phyloP scores from a whole-genome alignment of 2,888 invertebrate species.

The Horisme vitalbata region DNA sequence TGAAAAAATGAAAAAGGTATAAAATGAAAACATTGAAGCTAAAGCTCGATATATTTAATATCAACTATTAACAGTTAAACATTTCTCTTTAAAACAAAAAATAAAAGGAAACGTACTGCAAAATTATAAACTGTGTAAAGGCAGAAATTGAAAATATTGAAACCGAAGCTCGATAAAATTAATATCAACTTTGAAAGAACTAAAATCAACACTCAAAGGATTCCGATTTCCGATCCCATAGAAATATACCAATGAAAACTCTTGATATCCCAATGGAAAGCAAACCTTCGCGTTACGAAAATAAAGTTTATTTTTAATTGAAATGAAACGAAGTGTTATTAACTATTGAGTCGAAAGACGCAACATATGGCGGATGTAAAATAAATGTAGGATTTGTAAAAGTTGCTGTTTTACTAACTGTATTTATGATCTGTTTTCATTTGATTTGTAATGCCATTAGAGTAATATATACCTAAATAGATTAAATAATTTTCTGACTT shows the following conservation, averaged over 20 bases:
- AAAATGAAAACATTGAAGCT: no score
- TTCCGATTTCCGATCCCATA: conserved; percentile 36
- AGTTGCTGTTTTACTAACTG: conserved; percentile 35
- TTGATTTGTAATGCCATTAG: conserved; percentile 20
- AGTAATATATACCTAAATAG: conserved; percentile 12
- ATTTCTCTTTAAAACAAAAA: no score
- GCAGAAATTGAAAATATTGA: no score
- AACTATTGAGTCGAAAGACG: conserved; percentile 46
- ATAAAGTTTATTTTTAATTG: conserved; percentile 26
- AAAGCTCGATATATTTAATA: no score
- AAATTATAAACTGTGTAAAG: no score
- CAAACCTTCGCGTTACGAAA: conserved; percentile 19
- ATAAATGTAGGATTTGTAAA: conserved; percentile 57
- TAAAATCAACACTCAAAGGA: conserved; percentile 21
- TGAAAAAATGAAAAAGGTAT: no score
- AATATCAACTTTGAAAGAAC: conserved; percentile 6
- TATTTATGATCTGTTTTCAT: conserved; percentile 7
- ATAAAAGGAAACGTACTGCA: no score
- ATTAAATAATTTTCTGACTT: conserved; percentile 7
- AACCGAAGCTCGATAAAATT: conserved; percentile 1
- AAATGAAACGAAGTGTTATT: conserved; percentile 44
- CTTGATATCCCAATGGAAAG: conserved; percentile 18
- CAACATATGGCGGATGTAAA: conserved; percentile 57
- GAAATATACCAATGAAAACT: conserved; percentile 30
- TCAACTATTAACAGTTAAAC: no score